phyloP scores from a whole-genome alignment of 1,140 invertebrate species.

The Musca vetustissima region DNA sequence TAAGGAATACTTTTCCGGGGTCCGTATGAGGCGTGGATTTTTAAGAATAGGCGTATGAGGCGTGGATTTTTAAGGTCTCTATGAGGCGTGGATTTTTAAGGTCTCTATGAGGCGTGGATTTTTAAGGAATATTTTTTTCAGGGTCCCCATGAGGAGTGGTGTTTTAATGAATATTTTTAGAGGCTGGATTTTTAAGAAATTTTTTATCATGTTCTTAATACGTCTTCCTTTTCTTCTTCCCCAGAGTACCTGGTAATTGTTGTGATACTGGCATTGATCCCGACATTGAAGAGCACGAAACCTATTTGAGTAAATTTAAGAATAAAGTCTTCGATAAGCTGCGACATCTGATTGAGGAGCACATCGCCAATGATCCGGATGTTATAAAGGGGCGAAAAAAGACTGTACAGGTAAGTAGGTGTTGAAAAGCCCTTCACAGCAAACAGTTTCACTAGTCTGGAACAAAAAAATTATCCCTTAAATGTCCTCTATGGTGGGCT shows the following conservation, averaged over 20 bases:
- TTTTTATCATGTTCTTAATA: not conserved
- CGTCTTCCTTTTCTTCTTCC: not conserved
- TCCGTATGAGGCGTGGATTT: too few relatives aligned
- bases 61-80: too few relatives aligned
- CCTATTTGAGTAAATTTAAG: constrained; percentile 66
- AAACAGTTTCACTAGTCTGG: too few relatives aligned
- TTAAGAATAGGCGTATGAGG: too few relatives aligned
- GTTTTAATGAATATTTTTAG: too few relatives aligned
- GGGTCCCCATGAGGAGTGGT: too few relatives aligned
- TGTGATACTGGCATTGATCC: constrained; percentile 58
- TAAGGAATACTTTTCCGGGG: too few relatives aligned
- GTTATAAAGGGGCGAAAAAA: constrained; percentile 67
- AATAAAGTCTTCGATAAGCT: constrained; percentile 66
- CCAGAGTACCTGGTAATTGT: constrained; percentile 54
- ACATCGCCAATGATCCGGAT: constrained; percentile 73
- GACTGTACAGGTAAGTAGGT: constrained; percentile 61
- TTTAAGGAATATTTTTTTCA: too few relatives aligned
- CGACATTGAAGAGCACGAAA: constrained; percentile 62
- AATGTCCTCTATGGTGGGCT: not conserved
- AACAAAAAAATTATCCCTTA: not conserved
- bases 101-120: too few relatives aligned
- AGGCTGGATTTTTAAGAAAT: too few relatives aligned
- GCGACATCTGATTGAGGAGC: constrained; percentile 68
- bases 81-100: too few relatives aligned
- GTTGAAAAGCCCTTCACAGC: not conserved